Conservation (phyloP, 2,113 vertebrate genomes). For the Platysteira castanea region DNA sequence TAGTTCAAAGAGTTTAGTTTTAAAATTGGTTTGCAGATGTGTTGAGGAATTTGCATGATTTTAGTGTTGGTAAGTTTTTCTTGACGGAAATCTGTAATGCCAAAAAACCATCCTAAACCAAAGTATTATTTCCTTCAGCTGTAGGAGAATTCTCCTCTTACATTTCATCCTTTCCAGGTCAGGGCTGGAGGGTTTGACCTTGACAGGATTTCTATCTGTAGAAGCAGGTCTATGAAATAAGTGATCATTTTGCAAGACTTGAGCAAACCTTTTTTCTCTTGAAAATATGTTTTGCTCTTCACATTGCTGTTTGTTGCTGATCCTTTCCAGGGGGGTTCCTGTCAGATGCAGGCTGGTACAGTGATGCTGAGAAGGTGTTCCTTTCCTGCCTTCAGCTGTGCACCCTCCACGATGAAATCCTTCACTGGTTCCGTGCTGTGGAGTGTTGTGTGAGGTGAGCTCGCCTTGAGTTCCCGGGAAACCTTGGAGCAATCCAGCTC, state of each 20-base stretch:
- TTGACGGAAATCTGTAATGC: background rate
- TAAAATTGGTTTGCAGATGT: background rate
- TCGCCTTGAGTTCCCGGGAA: background rate
- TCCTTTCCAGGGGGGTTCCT: constrained; percentile 85
- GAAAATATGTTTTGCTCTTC: background rate
- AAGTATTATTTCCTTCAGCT: background rate
- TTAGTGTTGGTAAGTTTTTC: background rate
- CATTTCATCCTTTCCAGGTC: background rate
- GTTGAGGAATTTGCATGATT: background rate
- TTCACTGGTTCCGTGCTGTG: constrained; percentile 94
- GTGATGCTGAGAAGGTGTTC: constrained; percentile 97
- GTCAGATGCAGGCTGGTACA: constrained; percentile 97
- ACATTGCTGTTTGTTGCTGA: background rate
- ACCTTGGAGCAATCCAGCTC: background rate
- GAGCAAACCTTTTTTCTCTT: background rate
- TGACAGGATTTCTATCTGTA: background rate
- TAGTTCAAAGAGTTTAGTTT: background rate
- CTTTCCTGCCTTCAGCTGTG: constrained; percentile 96
- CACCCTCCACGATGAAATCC: constrained; percentile 92
- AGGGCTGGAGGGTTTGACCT: background rate
- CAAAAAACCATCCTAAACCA: background rate
- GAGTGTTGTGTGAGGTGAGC: constrained; percentile 96
- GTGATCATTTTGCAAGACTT: fast-evolving
- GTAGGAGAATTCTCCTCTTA: background rate
- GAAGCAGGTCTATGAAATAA: background rate